Evolutionary conservation across 2,888 invertebrate species (phyloP).

Genomic region (Petrophora chlorosata): DNA sequence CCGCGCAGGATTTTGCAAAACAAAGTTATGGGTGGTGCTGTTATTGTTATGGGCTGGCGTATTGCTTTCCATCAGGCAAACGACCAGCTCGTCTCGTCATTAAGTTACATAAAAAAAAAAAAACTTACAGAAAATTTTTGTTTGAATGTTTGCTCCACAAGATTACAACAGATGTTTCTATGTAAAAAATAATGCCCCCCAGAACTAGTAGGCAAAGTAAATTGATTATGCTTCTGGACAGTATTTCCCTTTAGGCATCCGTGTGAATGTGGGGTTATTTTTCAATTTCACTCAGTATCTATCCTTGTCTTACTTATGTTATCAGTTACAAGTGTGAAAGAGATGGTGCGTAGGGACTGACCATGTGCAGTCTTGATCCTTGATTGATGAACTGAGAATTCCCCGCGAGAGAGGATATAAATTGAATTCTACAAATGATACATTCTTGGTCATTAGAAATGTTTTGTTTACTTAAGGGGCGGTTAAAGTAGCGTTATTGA

Average conservation of each 20-base stretch:
- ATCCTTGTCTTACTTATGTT: constrained; percentile 26
- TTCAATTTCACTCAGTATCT: constrained; percentile 17
- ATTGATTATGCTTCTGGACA: constrained; percentile 58
- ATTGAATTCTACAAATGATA: constrained; percentile 59
- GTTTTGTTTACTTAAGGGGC: constrained; percentile 57
- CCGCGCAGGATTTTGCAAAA: too few relatives aligned
- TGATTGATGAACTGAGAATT: constrained; percentile 63
- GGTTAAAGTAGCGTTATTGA: constrained; percentile 33
- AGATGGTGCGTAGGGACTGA: constrained; percentile 28
- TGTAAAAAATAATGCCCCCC: too few relatives aligned
- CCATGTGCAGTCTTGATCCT: constrained; percentile 41
- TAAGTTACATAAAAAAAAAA: too few relatives aligned
- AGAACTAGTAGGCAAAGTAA: too few relatives aligned
- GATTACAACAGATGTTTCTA: too few relatives aligned
- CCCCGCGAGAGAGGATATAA: constrained; percentile 56
- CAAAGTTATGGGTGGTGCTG: too few relatives aligned
- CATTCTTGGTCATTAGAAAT: constrained; percentile 48
- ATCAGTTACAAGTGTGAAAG: constrained; percentile 18
- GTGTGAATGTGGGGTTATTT: constrained; percentile 51
- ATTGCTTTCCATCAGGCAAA: too few relatives aligned
- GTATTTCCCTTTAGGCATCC: constrained; percentile 51
- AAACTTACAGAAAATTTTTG: too few relatives aligned
- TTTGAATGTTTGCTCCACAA: too few relatives aligned
- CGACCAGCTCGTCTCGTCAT: too few relatives aligned
- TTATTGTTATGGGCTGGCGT: too few relatives aligned